Evolutionary conservation across 2,888 invertebrate genomes (phyloP), one percentile per base, ranked within the genome.

Genomic region (Drosophila acutilabella): DNA sequence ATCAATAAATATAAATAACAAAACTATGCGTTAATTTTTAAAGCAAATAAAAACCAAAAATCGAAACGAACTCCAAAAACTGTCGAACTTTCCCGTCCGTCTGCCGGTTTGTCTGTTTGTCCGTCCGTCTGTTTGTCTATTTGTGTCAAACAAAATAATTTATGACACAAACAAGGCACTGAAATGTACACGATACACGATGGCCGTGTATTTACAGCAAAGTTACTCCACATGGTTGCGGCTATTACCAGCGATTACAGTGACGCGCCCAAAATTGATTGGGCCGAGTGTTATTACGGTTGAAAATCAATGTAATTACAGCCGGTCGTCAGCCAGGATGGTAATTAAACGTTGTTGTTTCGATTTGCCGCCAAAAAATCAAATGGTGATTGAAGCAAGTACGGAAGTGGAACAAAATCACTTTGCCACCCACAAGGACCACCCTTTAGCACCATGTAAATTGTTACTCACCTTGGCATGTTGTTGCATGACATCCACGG

Each of bases 401-500:
- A 11, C 13, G 8, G 7, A 42, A 54, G 54, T 54, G n/a, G 23
- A 58, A 23, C 64, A 36, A 20, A n/a, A n/a, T 23, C 23, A 13
- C 2, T 16, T 16, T 2, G 8, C 11, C 30, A 13, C 16, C 13
- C 40, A 47, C 18, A 41, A 23, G 7, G 11, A 10, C 2, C 14
- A n/a, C 6, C 30, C 8, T 8, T 0, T 30, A 30, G 30, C 8
- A 8, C 8, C 8, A 13, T 4, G 36, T 13, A 13, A 18, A 51
- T 30, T 13, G n/a, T 48, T 33, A 89, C 94, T 92, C 88, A 96
- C 96, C 95, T 96, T 95, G 81, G 96, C 95, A 74, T 95, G 94
- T 83, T 95, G 94, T 83, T 94, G 94, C 73, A 95, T 94, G 58
- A 96, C 95, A 91, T 96, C 95, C 82, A 90, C 72, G 14, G 96